Evolutionary conservation across 1,140 invertebrate genomes (phyloP).

Genomic region (Oscheius sp.): DNA sequence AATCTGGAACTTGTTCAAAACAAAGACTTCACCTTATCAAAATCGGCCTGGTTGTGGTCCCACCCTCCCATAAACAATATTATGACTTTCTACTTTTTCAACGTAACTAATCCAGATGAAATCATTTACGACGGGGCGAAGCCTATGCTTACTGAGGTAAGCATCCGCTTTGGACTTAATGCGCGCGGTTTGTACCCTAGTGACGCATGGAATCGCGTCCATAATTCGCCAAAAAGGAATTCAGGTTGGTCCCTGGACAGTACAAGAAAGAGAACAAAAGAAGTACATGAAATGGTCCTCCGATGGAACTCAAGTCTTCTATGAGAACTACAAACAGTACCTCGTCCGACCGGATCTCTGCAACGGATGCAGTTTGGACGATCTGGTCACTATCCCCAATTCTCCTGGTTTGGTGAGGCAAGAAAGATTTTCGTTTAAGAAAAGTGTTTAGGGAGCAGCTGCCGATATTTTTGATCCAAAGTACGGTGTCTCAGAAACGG

Average conservation of each 20-base stretch:
- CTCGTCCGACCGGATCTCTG: conserved; percentile 9
- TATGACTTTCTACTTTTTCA: conserved; percentile 41
- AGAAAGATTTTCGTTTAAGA: neutral
- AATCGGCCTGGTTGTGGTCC: conserved; percentile 12
- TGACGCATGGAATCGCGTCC: neutral
- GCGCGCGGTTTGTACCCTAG: neutral
- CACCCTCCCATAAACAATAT: conserved; percentile 19
- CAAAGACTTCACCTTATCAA: conserved; percentile 1
- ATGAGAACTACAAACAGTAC: conserved; percentile 35
- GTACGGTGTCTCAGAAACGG: conserved; percentile 12
- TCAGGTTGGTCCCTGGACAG: conserved; percentile 8
- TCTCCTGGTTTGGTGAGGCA: conserved; percentile 17
- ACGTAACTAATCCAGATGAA: conserved; percentile 40
- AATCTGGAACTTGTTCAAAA: conserved; percentile 8
- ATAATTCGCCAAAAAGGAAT: neutral
- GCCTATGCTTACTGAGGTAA: conserved; percentile 24
- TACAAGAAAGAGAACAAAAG: conserved; percentile 26
- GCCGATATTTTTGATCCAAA: conserved; percentile 17
- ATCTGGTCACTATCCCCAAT: conserved; percentile 20
- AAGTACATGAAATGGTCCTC: conserved; percentile 12
- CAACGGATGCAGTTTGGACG: conserved; percentile 18
- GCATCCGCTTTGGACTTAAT: conserved; percentile 12
- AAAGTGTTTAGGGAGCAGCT: conserved; percentile 21
- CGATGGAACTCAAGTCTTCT: conserved; percentile 28
- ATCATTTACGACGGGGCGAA: conserved; percentile 30